Base-by-base conservation (phyloP, 1,140 invertebrate genomes). In the Dendroctonus valens region DNA sequence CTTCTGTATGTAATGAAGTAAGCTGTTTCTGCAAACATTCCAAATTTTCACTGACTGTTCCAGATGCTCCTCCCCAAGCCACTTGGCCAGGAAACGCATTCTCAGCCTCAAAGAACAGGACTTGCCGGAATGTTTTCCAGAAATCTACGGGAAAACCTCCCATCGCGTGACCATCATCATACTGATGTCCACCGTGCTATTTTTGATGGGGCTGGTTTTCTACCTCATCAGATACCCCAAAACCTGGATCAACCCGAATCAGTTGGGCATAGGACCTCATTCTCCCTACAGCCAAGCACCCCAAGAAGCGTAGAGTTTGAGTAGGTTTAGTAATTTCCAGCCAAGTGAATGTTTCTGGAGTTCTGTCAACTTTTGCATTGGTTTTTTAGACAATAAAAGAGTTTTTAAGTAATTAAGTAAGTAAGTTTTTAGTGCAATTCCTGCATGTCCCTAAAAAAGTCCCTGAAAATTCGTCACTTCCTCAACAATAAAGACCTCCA, bases 191-290 rank as follows among this genome's bases (percentile, higher is more conserved):
- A 39, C 72, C 5, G 62, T 77, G 5, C 48, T 73, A 14, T 54
- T 73, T 15, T 57, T 77, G 3, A 48, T 69, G 9, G 64, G 61
- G 40, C 15, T 77, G 0, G 74, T 77, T 41, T 68, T 73, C n/a
- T 77, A 76, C 61, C 59, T 77, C 9, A 67, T 77, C 7, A 76
- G 59, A 58, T 72, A 72, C 46, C 61, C 72, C 6, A 59, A 59
- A 40, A 67, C 15, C 15, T 69, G 69, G 67, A 42, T 55, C 3
- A 46, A 40, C 38, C 26, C 41, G 5, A 68, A 66, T 40, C 50
- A 44, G 14, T 58, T 76, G 5, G 72, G 74, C 15, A 39, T 65
- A 3, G 44, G 62, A n/a, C 72, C 70, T n/a, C 54, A 72, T 12
- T 77, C 76, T 7, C 76, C 76, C 8, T 77, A 77, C 55, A 70